These are phyloP conservation scores for Lerema accius DNA, from an alignment of 1,140 invertebrate species.

Conservation along the genomic window DNA sequence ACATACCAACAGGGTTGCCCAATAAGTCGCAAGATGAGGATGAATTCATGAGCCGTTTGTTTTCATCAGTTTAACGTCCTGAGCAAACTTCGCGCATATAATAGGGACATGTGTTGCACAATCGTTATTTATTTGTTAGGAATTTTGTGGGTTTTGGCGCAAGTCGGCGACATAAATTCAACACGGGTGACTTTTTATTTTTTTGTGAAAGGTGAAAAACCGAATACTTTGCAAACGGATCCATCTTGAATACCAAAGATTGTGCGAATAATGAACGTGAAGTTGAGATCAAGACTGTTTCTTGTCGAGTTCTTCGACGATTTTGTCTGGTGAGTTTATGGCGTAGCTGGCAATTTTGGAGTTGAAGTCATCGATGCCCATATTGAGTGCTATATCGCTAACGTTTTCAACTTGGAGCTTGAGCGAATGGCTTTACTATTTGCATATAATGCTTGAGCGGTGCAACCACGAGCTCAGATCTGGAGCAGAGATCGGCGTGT, in stretches of 20 bases:
- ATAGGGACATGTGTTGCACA: conserved; percentile 55
- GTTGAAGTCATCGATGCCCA: conserved; percentile 9
- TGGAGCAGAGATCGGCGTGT: conserved; percentile 62
- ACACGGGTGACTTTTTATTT: conserved; percentile 14
- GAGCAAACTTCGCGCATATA: conserved; percentile 42
- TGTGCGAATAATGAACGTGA: conserved; percentile 29
- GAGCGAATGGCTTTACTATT: conserved; percentile 56
- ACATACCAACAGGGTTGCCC: conserved; percentile 50
- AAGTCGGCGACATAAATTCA: conserved; percentile 26
- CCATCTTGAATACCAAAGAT: conserved; percentile 34
- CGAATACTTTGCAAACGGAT: conserved; percentile 21
- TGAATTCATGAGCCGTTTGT: conserved; percentile 51
- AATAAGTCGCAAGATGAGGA: conserved; percentile 41
- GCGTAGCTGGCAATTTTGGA: conserved; percentile 8
- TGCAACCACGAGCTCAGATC: conserved; percentile 62
- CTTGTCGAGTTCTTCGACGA: conserved; percentile 21
- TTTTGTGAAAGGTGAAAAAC: conserved; percentile 29
- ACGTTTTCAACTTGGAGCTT: conserved; percentile 46
- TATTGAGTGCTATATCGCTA: conserved; percentile 40
- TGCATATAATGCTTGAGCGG: conserved; percentile 69
- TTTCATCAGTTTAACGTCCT: conserved; percentile 51
- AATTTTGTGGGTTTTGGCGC: conserved; percentile 29
- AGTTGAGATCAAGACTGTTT: conserved; percentile 18
- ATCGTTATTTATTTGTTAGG: conserved; percentile 49
- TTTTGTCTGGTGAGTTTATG: conserved; percentile 13